phyloP scores from a whole-genome alignment of 2,797 vertebrate species.

The Poecilia picta region DNA sequence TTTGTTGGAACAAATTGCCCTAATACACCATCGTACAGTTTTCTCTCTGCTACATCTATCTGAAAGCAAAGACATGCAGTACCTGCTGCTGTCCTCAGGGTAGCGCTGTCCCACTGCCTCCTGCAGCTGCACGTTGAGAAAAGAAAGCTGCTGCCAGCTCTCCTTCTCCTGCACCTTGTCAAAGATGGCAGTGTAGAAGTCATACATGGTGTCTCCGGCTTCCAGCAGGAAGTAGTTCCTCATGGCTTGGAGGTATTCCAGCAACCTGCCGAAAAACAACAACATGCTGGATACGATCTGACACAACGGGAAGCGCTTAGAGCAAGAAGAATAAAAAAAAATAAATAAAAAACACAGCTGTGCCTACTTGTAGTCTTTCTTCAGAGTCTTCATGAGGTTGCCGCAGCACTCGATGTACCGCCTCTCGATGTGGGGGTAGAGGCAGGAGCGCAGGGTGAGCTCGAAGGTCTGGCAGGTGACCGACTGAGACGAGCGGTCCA shows the following conservation, averaged over 20 bases:
- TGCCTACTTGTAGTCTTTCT: conserved; percentile 92
- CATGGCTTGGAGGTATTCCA: conserved; percentile 97
- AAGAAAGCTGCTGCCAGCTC: conserved; percentile 94
- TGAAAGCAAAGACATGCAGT: conserved; percentile 27
- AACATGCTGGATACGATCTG: background rate
- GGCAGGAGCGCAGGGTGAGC: conserved; percentile 92
- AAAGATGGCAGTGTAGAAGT: conserved; percentile 98
- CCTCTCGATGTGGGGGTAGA: conserved; percentile 95
- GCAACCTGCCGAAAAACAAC: conserved; percentile 77
- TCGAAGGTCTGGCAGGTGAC: conserved; percentile 98
- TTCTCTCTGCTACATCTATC: background rate
- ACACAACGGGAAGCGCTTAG: background rate
- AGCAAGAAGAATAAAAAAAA: background rate
- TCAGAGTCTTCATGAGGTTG: conserved; percentile 95
- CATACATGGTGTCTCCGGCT: conserved; percentile 98
- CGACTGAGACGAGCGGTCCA: conserved; percentile 95
- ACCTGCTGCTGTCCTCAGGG: conserved; percentile 94
- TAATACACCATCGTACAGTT: background rate
- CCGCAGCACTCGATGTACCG: conserved; percentile 96
- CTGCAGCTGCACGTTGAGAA: conserved; percentile 93
- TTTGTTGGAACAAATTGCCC: no score
- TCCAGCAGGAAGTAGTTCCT: conserved; percentile 98
- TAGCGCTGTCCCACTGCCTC: conserved; percentile 95
- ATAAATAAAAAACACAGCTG: background rate
- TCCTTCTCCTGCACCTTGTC: conserved; percentile 97